Evolutionary conservation across 2,113 vertebrate species (phyloP), one percentile per base, ranked within the genome.

Genomic region (Neotragus pygmaeus): DNA sequence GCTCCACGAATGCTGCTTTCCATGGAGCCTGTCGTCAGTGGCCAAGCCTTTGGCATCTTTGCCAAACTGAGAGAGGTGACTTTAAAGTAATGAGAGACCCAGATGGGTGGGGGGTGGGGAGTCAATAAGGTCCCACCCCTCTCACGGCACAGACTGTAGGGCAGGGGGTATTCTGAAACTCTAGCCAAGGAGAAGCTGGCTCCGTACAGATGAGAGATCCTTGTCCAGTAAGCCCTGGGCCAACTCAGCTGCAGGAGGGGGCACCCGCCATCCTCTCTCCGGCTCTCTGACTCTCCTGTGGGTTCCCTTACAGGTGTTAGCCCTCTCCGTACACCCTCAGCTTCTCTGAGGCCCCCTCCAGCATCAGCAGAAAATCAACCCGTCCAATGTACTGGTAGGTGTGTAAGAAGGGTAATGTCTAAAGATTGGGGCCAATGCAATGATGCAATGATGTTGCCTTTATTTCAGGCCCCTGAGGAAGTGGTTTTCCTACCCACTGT

Each of bases 1-100:
- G 78, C 94, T 97, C 96, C 78, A 81, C 88, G 97, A 94, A 95
- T 87, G 96, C 88, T 82, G 91, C 30, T 43, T 96, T 98, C 96
- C 81, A 90, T 78, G 86, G 82, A 91, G 53, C 53, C 97, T 62
- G 96, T 60, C 19, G 1, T 23, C 19, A 33, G 36, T 7, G 53
- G 45, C 15, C 16, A 17, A 14, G 19, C 33, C 47, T 60, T 12
- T 0, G 85, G 14, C 60, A 93, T n/a, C 15, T 94, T 96, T 95
- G 51, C 58, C 82, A 93, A 49, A 19, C 33, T 97, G 90, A 64
- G 96, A 70, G 36, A 83, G 87, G 88, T 45, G 85, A 39, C 90
- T 25, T 0, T 85, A 25, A 39, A 98, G 93, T 2, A 21, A 43
- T 1, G 14, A 88, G 49, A 13, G 7, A 11, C 25, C 10, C 6